Evolutionary conservation across 2,113 vertebrate genomes (phyloP).

Genomic region (Cyanistes caeruleus): DNA sequence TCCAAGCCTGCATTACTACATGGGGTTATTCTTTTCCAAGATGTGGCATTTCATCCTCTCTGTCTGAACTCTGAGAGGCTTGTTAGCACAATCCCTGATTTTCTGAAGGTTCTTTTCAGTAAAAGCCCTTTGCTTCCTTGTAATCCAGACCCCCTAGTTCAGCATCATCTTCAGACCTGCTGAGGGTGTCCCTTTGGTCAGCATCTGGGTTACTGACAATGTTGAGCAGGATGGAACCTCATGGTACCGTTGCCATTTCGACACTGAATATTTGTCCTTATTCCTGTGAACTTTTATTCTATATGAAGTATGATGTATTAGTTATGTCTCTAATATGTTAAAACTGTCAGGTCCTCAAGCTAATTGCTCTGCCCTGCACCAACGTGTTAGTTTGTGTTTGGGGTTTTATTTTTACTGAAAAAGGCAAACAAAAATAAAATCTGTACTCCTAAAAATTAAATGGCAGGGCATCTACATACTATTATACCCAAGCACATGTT

Average conservation of each 20-base stretch:
- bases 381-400: neutral
- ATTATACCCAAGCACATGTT: neutral
- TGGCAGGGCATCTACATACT: neutral
- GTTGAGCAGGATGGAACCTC: neutral
- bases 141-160: neutral
- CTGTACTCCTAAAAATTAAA: neutral
- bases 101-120: neutral
- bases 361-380: neutral
- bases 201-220: neutral
- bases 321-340: neutral
- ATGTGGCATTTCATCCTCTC: neutral
- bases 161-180: neutral
- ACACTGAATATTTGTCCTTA: neutral
- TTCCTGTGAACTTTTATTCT: neutral
- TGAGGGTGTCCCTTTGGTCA: neutral
- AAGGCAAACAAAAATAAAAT: neutral
- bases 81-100: neutral
- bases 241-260: fast-evolving
- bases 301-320: neutral
- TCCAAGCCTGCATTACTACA: neutral
- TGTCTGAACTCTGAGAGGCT: fast-evolving
- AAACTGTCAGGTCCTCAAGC: neutral
- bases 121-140: neutral
- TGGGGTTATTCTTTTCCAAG: neutral
- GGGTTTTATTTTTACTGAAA: neutral